phyloP scores from a whole-genome alignment of 2,113 vertebrate species.

The Megaptera novaeangliae region DNA sequence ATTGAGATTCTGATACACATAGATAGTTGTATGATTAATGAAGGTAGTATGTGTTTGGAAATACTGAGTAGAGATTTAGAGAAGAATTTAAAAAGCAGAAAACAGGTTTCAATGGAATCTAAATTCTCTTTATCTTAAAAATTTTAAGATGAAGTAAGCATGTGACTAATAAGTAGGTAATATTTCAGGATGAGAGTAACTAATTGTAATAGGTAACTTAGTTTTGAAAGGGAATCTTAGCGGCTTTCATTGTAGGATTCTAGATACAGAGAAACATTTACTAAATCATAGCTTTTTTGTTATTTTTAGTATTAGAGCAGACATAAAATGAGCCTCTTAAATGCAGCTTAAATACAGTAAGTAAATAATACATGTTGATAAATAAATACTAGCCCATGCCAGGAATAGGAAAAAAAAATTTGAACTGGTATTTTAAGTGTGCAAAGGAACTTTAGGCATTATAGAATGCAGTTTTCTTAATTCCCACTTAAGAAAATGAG shows the following conservation, averaged over 20 bases:
- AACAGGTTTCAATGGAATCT: not conserved
- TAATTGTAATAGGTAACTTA: not conserved
- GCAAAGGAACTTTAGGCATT: not conserved
- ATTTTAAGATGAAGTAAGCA: not conserved
- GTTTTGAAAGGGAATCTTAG: not conserved
- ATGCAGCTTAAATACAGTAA: not conserved
- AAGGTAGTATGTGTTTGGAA: not conserved
- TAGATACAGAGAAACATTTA: not conserved
- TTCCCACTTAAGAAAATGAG: not conserved
- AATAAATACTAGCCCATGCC: not conserved
- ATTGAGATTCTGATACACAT: not conserved
- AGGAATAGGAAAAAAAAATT: not conserved
- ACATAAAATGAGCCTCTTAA: not conserved
- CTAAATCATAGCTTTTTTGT: not conserved
- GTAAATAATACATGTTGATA: not conserved
- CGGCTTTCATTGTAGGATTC: not conserved
- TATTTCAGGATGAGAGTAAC: not conserved
- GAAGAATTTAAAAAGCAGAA: not conserved
- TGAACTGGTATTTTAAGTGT: not conserved
- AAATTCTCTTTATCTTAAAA: not conserved
- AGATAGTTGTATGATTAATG: not conserved
- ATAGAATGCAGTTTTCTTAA: not conserved
- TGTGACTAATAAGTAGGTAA: not conserved
- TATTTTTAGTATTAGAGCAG: slow-evolving; percentile 16
- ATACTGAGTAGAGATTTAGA: not conserved